A percentile compares a stretch with the other conserved stretches of the same genome.
phyloP scores from a whole-genome alignment of 2,888 invertebrate genomes.

The Stegophylla sp. region DNA sequence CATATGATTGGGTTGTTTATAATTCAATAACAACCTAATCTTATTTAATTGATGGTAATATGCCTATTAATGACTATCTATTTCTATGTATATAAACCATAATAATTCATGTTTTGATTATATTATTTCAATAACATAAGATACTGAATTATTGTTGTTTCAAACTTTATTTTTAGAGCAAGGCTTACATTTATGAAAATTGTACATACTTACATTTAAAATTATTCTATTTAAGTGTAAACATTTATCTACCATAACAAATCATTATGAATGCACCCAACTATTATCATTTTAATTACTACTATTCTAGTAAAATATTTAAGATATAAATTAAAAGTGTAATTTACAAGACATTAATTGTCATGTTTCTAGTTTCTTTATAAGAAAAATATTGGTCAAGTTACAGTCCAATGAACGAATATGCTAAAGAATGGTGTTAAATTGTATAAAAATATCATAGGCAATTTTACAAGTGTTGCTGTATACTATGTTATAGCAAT shows the following conservation, averaged over 20 bases:
- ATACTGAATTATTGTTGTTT: no score
- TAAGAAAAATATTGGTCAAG: constrained; percentile 29
- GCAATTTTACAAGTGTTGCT: no score
- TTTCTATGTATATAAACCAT: background rate
- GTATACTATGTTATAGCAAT: no score
- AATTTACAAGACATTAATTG: background rate
- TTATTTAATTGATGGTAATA: constrained; percentile 16
- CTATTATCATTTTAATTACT: background rate
- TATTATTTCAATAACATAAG: no score
- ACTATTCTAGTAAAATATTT: background rate
- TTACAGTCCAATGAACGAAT: background rate
- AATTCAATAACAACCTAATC: background rate
- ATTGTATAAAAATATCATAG: no score
- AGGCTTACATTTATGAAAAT: background rate
- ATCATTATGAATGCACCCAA: background rate
- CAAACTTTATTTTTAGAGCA: no score
- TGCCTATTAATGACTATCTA: constrained; percentile 1
- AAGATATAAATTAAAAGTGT: background rate
- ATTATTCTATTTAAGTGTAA: background rate
- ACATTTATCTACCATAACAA: constrained; percentile 18
- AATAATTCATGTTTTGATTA: no score
- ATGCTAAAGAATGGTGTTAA: background rate
- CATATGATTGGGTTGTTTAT: constrained; percentile 15
- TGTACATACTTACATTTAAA: constrained; percentile 4
- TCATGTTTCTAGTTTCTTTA: background rate